phyloP scores from a whole-genome alignment of 2,113 vertebrate genomes.

The Salvator merianae region DNA sequence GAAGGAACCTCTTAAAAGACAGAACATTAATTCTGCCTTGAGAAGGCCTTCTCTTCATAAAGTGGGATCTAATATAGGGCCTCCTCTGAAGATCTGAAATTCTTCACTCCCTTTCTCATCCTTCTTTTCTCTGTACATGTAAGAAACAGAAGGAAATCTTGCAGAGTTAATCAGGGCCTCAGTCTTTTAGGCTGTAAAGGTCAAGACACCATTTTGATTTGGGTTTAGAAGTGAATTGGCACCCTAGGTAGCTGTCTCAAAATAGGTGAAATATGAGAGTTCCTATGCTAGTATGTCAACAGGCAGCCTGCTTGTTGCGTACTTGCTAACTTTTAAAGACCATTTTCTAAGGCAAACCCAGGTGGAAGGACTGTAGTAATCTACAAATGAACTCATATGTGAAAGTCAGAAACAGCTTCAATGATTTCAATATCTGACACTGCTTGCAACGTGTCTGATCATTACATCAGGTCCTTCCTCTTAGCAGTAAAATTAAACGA shows the following conservation, averaged over 20 bases:
- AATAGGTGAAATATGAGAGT: constrained; percentile 24
- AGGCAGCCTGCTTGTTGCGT: not conserved
- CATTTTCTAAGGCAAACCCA: constrained; percentile 1
- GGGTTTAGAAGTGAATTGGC: constrained; percentile 2
- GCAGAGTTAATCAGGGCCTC: not conserved
- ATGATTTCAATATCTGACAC: not conserved
- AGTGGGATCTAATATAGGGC: not conserved
- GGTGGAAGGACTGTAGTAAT: not conserved
- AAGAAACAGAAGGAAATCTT: not conserved
- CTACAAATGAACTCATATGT: not conserved
- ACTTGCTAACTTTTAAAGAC: not conserved
- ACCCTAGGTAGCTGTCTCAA: not conserved
- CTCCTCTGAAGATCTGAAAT: not conserved
- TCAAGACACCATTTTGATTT: not conserved
- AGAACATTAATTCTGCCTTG: too few relatives aligned
- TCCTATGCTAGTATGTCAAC: not conserved
- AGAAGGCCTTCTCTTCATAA: not conserved
- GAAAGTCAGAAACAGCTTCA: not conserved
- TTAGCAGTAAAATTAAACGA: not conserved
- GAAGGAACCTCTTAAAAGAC: too few relatives aligned
- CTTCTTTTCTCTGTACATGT: not conserved
- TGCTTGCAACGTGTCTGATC: too few relatives aligned
- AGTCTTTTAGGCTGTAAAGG: constrained; percentile 1
- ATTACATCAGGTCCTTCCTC: not conserved
- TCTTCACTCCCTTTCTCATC: too few relatives aligned